Percentiles rank a stretch among this genome's conserved stretches.
Evolutionary conservation across 1,140 invertebrate species (phyloP).

Genomic region (Campoletis sonorensis): DNA sequence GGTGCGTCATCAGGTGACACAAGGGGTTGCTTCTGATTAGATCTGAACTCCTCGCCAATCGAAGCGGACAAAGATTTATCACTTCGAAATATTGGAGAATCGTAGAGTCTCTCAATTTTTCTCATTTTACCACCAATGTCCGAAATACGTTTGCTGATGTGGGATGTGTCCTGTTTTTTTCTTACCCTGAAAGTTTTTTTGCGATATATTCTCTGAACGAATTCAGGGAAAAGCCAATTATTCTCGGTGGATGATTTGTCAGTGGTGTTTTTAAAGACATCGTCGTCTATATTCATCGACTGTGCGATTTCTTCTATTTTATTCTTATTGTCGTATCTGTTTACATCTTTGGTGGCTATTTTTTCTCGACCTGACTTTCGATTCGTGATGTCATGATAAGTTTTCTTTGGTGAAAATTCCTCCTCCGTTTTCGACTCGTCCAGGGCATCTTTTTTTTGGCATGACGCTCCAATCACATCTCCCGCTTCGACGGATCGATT

Average conservation of each 20-base stretch:
- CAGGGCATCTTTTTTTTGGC: neutral
- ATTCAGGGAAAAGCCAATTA: slow-evolving; percentile 29
- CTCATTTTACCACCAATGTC: slow-evolving; percentile 30
- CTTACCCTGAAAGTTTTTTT: slow-evolving; percentile 24
- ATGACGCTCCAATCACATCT: neutral
- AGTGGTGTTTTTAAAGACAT: neutral
- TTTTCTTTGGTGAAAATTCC: neutral
- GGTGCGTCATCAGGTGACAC: slow-evolving; percentile 8
- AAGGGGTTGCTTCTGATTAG: slow-evolving; percentile 18
- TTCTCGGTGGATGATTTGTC: neutral
- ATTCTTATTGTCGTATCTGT: slow-evolving; percentile 10
- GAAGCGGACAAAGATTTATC: neutral
- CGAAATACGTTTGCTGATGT: neutral
- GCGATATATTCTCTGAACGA: slow-evolving; percentile 37
- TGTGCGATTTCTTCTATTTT: neutral
- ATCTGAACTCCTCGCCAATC: neutral
- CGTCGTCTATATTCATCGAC: neutral
- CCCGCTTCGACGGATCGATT: neutral
- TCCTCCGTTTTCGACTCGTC: slow-evolving; percentile 11
- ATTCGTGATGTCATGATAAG: neutral
- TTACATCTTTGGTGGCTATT: neutral
- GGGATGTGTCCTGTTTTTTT: slow-evolving; percentile 10
- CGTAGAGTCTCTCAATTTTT: slow-evolving; percentile 29
- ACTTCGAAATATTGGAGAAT: slow-evolving; percentile 20
- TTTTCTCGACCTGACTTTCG: neutral